Percentiles rank a stretch among this genome's conserved stretches.
Evolutionary conservation across 2,113 vertebrate species (phyloP).

Genomic region (Urocynchramus pylzowi): DNA sequence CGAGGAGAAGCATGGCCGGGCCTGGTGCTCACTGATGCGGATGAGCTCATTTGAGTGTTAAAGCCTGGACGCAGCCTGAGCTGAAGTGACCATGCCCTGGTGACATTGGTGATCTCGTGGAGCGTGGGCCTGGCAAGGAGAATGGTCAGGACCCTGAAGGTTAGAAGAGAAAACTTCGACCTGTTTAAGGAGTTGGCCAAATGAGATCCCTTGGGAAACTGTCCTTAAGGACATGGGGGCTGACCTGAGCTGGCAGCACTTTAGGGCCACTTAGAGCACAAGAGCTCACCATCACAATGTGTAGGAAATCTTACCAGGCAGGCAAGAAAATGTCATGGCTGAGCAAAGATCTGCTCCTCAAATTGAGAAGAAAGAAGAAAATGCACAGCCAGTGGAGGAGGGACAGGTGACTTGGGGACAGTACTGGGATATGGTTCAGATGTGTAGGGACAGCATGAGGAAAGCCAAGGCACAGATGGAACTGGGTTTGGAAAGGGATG

Average conservation of each 20-base stretch:
- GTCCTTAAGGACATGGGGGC: not conserved
- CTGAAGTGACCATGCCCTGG: not conserved
- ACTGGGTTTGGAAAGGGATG: not conserved
- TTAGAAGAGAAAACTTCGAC: not conserved
- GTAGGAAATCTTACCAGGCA: not conserved
- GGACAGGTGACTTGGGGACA: not conserved
- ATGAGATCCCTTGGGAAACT: not conserved
- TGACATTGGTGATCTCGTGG: not conserved
- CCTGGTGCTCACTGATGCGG: not conserved
- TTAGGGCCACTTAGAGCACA: not conserved
- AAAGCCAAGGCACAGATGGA: not conserved
- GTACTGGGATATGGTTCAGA: not conserved
- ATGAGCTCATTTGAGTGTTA: no score
- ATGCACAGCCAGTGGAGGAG: not conserved
- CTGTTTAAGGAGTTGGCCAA: not conserved
- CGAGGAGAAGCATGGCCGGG: accelerated
- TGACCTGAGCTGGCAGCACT: not conserved
- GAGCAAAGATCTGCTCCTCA: not conserved
- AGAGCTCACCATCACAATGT: not conserved
- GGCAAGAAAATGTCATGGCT: not conserved
- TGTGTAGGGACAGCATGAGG: not conserved
- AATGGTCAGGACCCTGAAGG: not conserved
- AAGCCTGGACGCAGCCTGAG: not conserved
- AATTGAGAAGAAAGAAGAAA: not conserved
- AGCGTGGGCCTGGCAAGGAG: not conserved